A percentile compares a stretch with the other conserved stretches of the same genome.
phyloP scores from a whole-genome alignment of 2,797 vertebrate species.

The Ammospiza maritima region DNA sequence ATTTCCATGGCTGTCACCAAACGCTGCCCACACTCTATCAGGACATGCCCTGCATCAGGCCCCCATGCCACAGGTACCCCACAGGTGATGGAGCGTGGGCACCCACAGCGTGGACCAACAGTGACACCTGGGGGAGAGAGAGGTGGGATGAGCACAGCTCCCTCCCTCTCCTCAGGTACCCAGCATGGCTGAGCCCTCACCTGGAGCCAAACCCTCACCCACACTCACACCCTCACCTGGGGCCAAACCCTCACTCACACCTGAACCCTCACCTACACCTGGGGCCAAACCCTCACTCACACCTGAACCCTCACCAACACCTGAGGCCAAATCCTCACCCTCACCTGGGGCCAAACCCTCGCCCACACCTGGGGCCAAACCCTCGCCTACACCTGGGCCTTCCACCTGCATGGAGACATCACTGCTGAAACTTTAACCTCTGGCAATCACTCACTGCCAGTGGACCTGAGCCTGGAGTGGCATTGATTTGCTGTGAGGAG shows the following conservation, averaged over 20 bases:
- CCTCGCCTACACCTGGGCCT: too few species aligned
- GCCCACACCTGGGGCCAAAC: neutral
- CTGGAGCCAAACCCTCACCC: too few species aligned
- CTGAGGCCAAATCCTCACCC: too few species aligned
- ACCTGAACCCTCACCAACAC: too few species aligned
- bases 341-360: too few species aligned
- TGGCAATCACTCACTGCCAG: neutral
- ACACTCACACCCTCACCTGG: too few species aligned
- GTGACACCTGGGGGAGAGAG: slow-evolving; percentile 80
- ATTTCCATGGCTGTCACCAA: neutral
- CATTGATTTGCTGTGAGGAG: fast-evolving
- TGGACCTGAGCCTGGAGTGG: fast-evolving
- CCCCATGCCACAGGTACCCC: neutral
- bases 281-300: too few species aligned
- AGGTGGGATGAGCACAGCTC: slow-evolving; percentile 40
- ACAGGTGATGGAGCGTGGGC: neutral
- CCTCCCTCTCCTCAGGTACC: neutral
- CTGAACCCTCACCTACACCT: too few species aligned
- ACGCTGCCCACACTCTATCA: fast-evolving
- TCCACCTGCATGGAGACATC: fast-evolving
- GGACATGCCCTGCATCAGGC: fast-evolving
- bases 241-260: fast-evolving
- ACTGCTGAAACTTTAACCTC: fast-evolving
- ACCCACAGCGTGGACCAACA: slow-evolving; percentile 13
- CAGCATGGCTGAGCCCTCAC: fast-evolving